Base-by-base conservation (phyloP, 2,113 vertebrate species). In the Hemichromis elongatus region DNA sequence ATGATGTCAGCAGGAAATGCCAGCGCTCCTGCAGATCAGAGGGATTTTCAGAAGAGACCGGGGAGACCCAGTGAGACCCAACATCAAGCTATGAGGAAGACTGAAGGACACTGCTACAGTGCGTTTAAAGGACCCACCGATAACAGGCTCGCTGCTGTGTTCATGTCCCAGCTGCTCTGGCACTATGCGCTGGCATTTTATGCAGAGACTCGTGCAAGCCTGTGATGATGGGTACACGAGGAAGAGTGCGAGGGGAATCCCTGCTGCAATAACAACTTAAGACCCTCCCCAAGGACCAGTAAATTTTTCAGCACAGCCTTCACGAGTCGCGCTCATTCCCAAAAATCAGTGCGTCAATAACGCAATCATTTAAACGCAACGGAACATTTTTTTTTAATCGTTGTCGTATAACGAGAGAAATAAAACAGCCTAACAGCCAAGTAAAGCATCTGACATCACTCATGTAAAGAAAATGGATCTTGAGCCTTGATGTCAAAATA, bases 231-330 rank as follows among this genome's bases (percentile, higher is more conserved):
- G 82, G 75, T 73, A 73, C 87, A 52, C 79, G 80, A 82, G 26
- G 24, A 53, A 79, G 57, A 66, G 77, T 56, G 63, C 14, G 73
- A 59, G 89, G 91, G 92, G 90, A 93, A 92, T 92, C 92, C 94
- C 94, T 94, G 89, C 94, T 95, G 94, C 94, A 95, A 93, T 91
- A 94, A 92, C 91, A 94, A 93, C 88, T 94, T 93, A 35, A 82
- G 45, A 89, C 77, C 80, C 86, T 82, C 87, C 84, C 84, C 8
- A 40, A 42, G 83, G 87, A 91, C 30, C 84, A 77, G 81, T 35
- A 57, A 12, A 84, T n/a, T 85, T 63, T 79, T 77, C 88, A 81
- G 81, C 87, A 84, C 87, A 85, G 50, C 68, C 24, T 50, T 50
- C 16, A 81, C 83, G 47, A 26, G 26, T n/a, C 52, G 12, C 12